Evolutionary conservation across 2,888 invertebrate species (phyloP), one percentile per base, ranked within the genome.

Genomic region (Lysandra bellargus): DNA sequence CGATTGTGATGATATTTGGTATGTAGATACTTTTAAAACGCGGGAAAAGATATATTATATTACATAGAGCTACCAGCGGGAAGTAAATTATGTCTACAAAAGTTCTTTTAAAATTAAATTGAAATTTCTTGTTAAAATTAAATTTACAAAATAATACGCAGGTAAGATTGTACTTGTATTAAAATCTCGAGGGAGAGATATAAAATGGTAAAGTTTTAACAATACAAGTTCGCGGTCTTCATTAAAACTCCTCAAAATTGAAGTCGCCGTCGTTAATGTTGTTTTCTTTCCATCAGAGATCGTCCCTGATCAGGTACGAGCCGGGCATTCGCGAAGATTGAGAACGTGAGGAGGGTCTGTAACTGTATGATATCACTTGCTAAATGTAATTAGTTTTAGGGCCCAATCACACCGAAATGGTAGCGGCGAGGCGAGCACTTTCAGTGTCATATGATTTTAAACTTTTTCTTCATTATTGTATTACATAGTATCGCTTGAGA

Each of bases 181-280:
- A 37, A 69, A 33, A 64, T 64, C 30, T 12, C 64, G 30, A 1
- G 14, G 33, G 69, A 69, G 33, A 69, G 33, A 14, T 12, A 30
- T 69, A 12, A 69, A 69, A 69, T 30, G 30, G 33, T 69, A 14
- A 69, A 69, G 69, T 69, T 37, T 69, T 69, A 69, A 69, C 69
- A 69, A 69, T 69, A 69, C 69, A 69, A 69, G 69, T 69, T 33
- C 69, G 69, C 23, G 33, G 33, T 23, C 33, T 69, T 69, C 69
- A 17, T 69, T 69, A 69, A 69, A 69, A 69, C 69, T 69, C 69
- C 37, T 17, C 69, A 69, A 37, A 69, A 33, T 14, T 14, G 30
- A 64, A 30, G 14, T 37, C 33, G 69, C 5, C 30, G 14, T 69
- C 69, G 30, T 69, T 69, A 69, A 69, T 23, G 14, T 37, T 37